These are phyloP conservation scores for Hypselothyrea guttata DNA, from an alignment of 2,888 invertebrate genomes.

Conservation along the genomic window DNA sequence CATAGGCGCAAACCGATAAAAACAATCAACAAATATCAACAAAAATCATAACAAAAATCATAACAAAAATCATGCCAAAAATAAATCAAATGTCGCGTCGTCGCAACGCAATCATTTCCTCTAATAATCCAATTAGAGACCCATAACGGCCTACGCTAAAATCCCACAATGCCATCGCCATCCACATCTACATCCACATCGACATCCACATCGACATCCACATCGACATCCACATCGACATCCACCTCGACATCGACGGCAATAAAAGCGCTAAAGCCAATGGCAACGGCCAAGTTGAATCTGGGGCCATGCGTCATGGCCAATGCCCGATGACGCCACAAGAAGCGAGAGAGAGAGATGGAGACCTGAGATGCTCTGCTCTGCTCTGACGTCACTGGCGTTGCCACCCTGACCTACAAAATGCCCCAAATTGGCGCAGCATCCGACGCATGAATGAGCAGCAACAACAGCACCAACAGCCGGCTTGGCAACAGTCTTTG, in stretches of 20 bases:
- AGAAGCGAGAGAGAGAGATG: not conserved
- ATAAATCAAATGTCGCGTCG: conserved; percentile 48
- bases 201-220: conserved; percentile 6
- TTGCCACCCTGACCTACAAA: conserved; percentile 59
- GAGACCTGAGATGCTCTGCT: conserved; percentile 1
- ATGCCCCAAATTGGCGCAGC: conserved; percentile 44
- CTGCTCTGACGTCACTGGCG: conserved; percentile 53
- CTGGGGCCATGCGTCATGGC: conserved; percentile 52
- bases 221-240: conserved; percentile 10
- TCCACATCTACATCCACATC: too few species aligned
- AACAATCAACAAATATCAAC: conserved; percentile 62
- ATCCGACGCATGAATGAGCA: conserved; percentile 38
- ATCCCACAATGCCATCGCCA: too few species aligned
- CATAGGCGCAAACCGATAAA: conserved; percentile 11
- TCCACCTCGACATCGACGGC: not conserved
- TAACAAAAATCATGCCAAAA: conserved; percentile 50
- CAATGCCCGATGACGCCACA: conserved; percentile 41
- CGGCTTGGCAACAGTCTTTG: conserved; percentile 45
- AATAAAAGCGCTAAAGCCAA: conserved; percentile 11
- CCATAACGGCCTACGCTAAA: conserved; percentile 40
- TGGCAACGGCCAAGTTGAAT: conserved; percentile 7
- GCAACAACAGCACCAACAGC: conserved; percentile 16
- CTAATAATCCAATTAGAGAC: conserved; percentile 72
- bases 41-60: conserved; percentile 60
- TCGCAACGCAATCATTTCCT: conserved; percentile 59